Percentiles rank a stretch among this genome's conserved stretches.
These are phyloP conservation scores for Cryptotis parvus DNA, from an alignment of 2,113 vertebrate genomes.

Conservation along the genomic window DNA sequence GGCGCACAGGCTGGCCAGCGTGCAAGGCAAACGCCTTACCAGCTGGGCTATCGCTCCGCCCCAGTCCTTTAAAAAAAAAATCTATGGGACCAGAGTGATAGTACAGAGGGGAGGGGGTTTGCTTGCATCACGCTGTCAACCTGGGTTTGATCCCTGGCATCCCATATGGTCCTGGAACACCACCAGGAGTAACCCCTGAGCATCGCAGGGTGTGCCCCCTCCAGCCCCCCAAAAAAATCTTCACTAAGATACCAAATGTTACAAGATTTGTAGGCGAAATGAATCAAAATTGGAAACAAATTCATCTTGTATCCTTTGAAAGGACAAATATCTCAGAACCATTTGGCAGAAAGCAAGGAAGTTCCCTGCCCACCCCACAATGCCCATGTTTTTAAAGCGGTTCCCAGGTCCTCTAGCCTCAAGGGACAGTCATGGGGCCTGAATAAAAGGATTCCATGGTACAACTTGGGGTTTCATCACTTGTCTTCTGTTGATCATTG, in stretches of 20 bases:
- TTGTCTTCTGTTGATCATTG: too few species aligned
- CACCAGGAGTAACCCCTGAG: background rate
- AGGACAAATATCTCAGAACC: conserved; percentile 63
- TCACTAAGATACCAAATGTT: conserved; percentile 58
- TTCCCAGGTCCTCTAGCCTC: background rate
- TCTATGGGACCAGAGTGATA: too few species aligned
- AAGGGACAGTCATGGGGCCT: background rate
- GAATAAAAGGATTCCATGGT: background rate
- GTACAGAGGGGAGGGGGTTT: background rate
- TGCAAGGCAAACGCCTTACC: too few species aligned
- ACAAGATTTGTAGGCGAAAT: conserved; percentile 24
- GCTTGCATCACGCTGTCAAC: background rate
- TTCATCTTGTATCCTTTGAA: conserved; percentile 61
- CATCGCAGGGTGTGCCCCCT: background rate
- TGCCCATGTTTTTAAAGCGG: background rate
- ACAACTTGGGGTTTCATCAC: background rate
- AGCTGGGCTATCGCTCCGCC: too few species aligned
- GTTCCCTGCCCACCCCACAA: too few species aligned
- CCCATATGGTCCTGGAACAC: background rate
- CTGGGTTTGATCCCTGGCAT: background rate
- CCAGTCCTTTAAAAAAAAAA: too few species aligned
- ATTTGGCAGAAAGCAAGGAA: conserved; percentile 45
- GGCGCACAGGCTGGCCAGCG: too few species aligned
- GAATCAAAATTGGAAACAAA: conserved; percentile 61
- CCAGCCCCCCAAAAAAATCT: conserved; percentile 15